A percentile compares a stretch with the other conserved stretches of the same genome.
phyloP scores from a whole-genome alignment of 2,113 vertebrate genomes.

The Caracal caracal region DNA sequence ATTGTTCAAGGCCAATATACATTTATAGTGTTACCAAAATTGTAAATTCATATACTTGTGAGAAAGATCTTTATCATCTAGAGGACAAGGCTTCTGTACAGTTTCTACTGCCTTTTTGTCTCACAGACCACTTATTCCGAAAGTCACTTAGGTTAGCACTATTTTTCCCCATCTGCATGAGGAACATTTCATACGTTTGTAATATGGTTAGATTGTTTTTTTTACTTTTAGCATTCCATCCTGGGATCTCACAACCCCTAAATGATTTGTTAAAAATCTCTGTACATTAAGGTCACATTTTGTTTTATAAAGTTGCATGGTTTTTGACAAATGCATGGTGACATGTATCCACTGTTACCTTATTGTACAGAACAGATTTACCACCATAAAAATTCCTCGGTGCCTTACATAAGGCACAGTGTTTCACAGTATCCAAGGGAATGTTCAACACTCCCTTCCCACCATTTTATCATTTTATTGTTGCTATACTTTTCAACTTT shows the following conservation, averaged over 20 bases:
- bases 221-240: neutral
- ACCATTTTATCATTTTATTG: neutral
- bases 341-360: neutral
- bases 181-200: neutral
- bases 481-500: neutral
- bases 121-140: neutral
- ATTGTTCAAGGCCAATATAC: neutral
- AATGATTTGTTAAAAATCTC: neutral
- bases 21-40: neutral
- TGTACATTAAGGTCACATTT: neutral
- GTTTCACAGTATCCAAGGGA: too few relatives aligned
- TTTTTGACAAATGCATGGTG: conserved; percentile 7
- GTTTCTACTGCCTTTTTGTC: neutral
- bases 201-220: neutral
- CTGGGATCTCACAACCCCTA: neutral
- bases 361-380: neutral
- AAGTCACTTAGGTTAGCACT: neutral
- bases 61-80: neutral
- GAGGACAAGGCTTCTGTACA: neutral
- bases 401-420: neutral
- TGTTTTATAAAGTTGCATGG: neutral
- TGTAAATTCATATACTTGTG: neutral
- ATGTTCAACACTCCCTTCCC: neutral
- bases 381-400: neutral
- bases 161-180: neutral